Evolutionary conservation across 2,797 vertebrate genomes (phyloP).

Genomic region (Lagorchestes hirsutus): DNA sequence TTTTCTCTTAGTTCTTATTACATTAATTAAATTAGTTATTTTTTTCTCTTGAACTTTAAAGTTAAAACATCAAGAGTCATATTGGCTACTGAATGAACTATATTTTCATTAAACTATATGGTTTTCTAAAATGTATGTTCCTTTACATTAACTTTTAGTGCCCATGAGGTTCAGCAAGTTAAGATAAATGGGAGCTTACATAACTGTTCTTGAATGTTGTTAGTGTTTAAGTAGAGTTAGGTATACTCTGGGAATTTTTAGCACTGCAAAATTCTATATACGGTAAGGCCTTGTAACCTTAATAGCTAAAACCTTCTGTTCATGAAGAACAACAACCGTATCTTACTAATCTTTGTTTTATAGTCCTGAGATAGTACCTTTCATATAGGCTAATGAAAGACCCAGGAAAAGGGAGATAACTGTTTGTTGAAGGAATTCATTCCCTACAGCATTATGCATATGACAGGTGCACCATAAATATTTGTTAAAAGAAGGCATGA

Average conservation of each 20-base stretch:
- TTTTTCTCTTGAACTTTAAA: not conserved
- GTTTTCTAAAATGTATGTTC: not conserved
- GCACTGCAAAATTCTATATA: not conserved
- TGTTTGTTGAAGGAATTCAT: not conserved
- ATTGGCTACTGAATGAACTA: not conserved
- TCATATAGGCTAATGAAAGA: not conserved
- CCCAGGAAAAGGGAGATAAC: not conserved
- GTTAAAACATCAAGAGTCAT: not conserved
- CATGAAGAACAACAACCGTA: not conserved
- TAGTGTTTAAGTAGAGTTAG: not conserved
- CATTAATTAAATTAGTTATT: no score
- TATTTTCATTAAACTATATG: not conserved
- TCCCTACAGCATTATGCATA: not conserved
- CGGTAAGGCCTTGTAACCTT: not conserved
- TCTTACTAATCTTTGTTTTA: not conserved
- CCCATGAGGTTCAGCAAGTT: not conserved
- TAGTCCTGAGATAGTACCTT: not conserved
- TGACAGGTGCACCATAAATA: not conserved
- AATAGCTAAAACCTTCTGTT: not conserved
- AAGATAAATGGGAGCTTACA: not conserved
- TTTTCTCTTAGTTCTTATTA: not conserved
- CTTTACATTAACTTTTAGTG: not conserved
- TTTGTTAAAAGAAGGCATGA: not conserved
- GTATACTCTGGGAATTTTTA: not conserved
- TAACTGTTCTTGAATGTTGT: not conserved